Evolutionary conservation across 2,888 invertebrate species (phyloP), one percentile per base, ranked within the genome.

Genomic region (Ectobius pallidus): DNA sequence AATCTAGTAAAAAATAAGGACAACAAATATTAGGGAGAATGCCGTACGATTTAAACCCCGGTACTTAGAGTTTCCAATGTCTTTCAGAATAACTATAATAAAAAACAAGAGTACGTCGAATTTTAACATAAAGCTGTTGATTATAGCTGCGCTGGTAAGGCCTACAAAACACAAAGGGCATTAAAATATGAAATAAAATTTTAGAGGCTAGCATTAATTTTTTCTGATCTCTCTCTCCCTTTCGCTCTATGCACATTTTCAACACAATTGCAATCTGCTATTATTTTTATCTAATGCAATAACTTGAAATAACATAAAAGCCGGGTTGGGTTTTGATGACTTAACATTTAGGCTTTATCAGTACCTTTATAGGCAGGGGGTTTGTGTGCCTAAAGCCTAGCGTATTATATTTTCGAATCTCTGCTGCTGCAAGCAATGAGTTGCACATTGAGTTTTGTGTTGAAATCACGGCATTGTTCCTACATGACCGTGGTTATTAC

Each of bases 131-230:
- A 75, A 75, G 67, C 46, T n/a, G 44, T 63, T 70, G 49, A 73
- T 74, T 61, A 71, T 70, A 65, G 74, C 58, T 27, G 44, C 58
- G 32, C 52, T 63, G 55, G 25, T 39, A 39, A 32, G n/a, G 52
- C 46, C 27, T 25, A 30, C 30, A 30, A 32, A 46, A n/a, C 71
- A 73, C 73, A 72, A 70, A 71, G 73, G 44, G 49, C 72, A 73
- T 75, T 73, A 75, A 75, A 75, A 73, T 71, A 73, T 71, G 75
- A 75, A 75, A 75, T 75, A 75, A 75, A 75, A 75, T 75, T 72
- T 72, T 73, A 73, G 72, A 42, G 69, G 63, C 71, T 70, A 70
- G 67, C 73, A 73, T 75, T 73, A 75, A 73, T 62, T 27, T 69
- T 71, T 46, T 63, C 58, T 52, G n/a, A n/a, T n/a, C n/a, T n/a